Conservation (phyloP, 2,113 vertebrate genomes). For the Triplophysa tibetana region DNA sequence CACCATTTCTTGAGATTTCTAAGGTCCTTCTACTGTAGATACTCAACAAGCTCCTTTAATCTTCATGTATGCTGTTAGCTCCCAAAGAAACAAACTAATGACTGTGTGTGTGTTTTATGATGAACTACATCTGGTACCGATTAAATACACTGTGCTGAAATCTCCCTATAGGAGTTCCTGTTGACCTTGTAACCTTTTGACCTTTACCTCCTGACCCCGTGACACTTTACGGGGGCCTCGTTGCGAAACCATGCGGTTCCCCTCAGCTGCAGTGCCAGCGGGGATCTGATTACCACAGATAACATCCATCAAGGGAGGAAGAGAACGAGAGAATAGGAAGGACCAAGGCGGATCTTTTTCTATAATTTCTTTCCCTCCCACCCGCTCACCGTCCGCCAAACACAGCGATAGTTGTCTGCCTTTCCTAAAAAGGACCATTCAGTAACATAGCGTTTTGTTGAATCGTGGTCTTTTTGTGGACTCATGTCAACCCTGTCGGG, state of each 20-base stretch:
- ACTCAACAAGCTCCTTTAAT: slow-evolving; percentile 29
- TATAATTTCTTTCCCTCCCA: neutral
- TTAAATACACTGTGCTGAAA: slow-evolving; percentile 40
- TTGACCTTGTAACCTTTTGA: slow-evolving; percentile 52
- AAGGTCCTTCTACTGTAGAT: neutral
- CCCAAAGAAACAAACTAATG: slow-evolving; percentile 30
- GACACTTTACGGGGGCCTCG: slow-evolving; percentile 43
- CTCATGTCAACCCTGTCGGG: neutral
- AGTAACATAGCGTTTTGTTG: neutral
- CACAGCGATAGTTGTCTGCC: neutral
- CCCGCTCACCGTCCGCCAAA: neutral
- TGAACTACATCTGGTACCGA: slow-evolving; percentile 51
- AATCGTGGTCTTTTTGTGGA: neutral
- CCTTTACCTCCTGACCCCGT: slow-evolving; percentile 48
- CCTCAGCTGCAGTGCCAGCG: slow-evolving; percentile 47
- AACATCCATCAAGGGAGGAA: slow-evolving; percentile 26
- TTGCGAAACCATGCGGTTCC: slow-evolving; percentile 48
- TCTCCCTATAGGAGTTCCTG: slow-evolving; percentile 48
- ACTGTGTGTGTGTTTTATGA: slow-evolving; percentile 20
- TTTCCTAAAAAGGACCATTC: neutral
- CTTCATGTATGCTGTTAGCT: slow-evolving; percentile 20
- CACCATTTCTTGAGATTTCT: neutral
- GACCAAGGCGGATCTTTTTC: neutral
- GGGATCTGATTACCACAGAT: slow-evolving; percentile 56
- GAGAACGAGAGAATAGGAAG: slow-evolving; percentile 9